A percentile compares a stretch with the other conserved stretches of the same genome.
Conservation (phyloP, 2,797 vertebrate species). For the Protonibea diacanthus region DNA sequence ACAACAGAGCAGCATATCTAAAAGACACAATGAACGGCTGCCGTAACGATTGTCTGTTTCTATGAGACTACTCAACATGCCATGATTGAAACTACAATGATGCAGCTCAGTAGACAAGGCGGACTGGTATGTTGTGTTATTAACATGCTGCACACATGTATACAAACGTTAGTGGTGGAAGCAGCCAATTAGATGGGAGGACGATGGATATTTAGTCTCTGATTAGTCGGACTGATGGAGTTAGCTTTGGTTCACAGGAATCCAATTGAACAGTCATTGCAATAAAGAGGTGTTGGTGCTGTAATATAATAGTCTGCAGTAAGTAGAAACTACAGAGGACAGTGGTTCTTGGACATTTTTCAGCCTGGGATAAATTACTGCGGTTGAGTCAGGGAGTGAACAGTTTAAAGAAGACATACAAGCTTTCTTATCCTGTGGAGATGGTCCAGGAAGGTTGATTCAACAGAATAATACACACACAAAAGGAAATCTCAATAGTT, state of each 20-base stretch:
- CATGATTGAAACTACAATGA: slow-evolving; percentile 28
- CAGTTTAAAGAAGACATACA: slow-evolving; percentile 11
- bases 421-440: background rate
- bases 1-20: slow-evolving; percentile 5
- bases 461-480: slow-evolving; percentile 5
- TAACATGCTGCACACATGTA: slow-evolving; percentile 55
- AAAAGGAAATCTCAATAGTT: background rate
- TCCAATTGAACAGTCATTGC: slow-evolving; percentile 29
- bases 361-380: background rate
- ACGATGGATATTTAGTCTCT: slow-evolving; percentile 64
- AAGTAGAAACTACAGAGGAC: background rate
- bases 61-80: slow-evolving; percentile 26
- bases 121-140: slow-evolving; percentile 52
- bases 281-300: slow-evolving; percentile 3
- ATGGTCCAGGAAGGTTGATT: background rate
- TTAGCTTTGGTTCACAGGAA: slow-evolving; percentile 37
- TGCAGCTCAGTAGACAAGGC: slow-evolving; percentile 46
- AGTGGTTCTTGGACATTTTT: slow-evolving; percentile 20
- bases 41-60: slow-evolving; percentile 19
- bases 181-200: slow-evolving; percentile 67
- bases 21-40: slow-evolving; percentile 4
- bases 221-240: slow-evolving; percentile 63
- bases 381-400: slow-evolving; percentile 4
- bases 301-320: background rate
- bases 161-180: slow-evolving; percentile 63